These are phyloP conservation scores for Planococcus citri DNA, from an alignment of 1,140 invertebrate genomes.

Conservation along the genomic window DNA sequence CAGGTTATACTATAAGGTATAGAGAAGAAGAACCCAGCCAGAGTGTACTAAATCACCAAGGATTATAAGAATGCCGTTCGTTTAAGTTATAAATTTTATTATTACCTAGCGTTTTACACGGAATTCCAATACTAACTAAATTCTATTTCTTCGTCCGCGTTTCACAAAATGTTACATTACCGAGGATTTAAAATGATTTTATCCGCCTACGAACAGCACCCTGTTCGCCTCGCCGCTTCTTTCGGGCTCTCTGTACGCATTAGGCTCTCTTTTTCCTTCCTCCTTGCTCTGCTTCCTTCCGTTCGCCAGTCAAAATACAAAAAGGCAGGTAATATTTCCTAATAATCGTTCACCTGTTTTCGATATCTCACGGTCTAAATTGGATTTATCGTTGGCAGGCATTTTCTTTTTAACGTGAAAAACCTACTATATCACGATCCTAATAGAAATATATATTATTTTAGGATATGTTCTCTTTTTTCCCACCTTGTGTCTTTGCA, in stretches of 20 bases:
- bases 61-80: not conserved
- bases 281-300: too few species aligned
- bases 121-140: not conserved
- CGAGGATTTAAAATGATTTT: conserved; percentile 1
- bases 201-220: not conserved
- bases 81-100: conserved; percentile 5
- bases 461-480: not conserved
- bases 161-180: not conserved
- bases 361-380: not conserved
- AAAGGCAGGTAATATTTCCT: not conserved
- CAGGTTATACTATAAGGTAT: not conserved
- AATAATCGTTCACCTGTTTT: conserved; percentile 7
- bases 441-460: not conserved
- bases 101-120: not conserved
- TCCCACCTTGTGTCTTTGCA: too few species aligned
- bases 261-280: too few species aligned
- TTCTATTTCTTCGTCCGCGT: not conserved
- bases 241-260: too few species aligned
- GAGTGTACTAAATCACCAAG: not conserved
- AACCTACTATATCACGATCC: not conserved
- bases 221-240: too few species aligned
- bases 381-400: not conserved
- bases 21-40: not conserved
- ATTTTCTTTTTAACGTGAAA: not conserved
- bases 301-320: too few species aligned